Base-by-base conservation (phyloP, 2,113 vertebrate genomes). In the Rissa tridactyla region DNA sequence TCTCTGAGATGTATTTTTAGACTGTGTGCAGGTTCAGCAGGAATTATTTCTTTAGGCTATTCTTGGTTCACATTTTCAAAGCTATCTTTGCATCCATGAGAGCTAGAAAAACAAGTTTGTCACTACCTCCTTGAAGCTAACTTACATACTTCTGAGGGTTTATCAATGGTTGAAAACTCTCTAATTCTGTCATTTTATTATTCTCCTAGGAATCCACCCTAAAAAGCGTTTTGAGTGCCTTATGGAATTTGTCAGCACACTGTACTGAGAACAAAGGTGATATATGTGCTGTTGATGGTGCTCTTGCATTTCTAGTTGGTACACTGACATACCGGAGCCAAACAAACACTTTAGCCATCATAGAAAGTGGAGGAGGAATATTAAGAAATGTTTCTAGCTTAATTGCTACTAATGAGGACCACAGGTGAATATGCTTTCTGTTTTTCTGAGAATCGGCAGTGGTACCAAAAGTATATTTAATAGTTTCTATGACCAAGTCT, bases 211-310 rank as follows among this genome's bases (percentile, higher is more conserved):
- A 99, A 97, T 99, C 99, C 15, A 99, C 99, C 6, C 97, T 99
- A 82, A 99, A 99, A 98, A 99, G 99, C 3, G 99, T 99, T 16
- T 93, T 99, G 91, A 99, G 99, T 96, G 99, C 99, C 49, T 99
- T 99, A 92, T 99, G 99, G 99, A 99, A 99, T 94, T 97, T 99
- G 78, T 99, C 99, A 9, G 99, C 99, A 70, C 99, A 99, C 88
- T 99, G 99, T 96, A 99, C 99, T 38, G 99, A 99, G 92, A 99
- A 99, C 96, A 99, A 99, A 97, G 99, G 98, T 11, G 99, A 99
- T 73, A 99, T 99, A 95, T 99, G 99, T 86, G 98, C 99, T 29
- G 99, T 99, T 77, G 98, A 98, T 13, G 99, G 99, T 19, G 99
- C 99, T 12, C 98, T 99, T 90, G 99, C 99, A 2, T 99, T 99